These are phyloP conservation scores for Adineta ricciae DNA, from an alignment of 2,888 invertebrate species.

Conservation along the genomic window DNA sequence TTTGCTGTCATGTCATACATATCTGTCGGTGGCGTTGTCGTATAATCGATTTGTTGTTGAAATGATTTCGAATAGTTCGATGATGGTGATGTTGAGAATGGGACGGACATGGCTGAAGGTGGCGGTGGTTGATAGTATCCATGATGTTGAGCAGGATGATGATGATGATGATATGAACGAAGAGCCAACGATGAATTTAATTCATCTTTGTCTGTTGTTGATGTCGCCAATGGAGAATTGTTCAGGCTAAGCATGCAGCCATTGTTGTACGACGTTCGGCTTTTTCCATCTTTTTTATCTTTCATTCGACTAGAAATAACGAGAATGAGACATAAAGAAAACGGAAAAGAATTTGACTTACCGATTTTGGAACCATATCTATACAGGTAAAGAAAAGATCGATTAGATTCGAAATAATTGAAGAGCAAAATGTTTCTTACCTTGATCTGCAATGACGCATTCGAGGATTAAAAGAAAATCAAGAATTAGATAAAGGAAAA, in stretches of 20 bases:
- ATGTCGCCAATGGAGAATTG: slow-evolving; percentile 14
- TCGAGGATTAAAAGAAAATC: not conserved
- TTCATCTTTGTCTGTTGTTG: slow-evolving; percentile 1
- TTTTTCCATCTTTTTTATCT: slow-evolving; percentile 46
- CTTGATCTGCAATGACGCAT: not conserved
- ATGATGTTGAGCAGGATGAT: not conserved
- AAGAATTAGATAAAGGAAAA: too few relatives aligned
- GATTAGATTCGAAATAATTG: not conserved
- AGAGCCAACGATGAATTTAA: not conserved
- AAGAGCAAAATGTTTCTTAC: not conserved
- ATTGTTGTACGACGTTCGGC: not conserved
- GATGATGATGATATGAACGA: not conserved
- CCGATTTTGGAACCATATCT: slow-evolving; percentile 45
- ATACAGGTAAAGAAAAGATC: not conserved
- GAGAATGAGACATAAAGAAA: not conserved
- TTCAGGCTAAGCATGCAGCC: not conserved
- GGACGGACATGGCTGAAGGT: not conserved
- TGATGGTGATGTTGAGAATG: not conserved
- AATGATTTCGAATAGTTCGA: not conserved
- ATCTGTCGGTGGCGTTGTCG: not conserved
- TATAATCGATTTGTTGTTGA: slow-evolving; percentile 3
- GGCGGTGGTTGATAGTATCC: not conserved
- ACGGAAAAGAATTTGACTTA: not conserved
- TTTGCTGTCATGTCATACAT: slow-evolving; percentile 2
- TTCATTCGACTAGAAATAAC: slow-evolving; percentile 44